Evolutionary conservation across 2,888 invertebrate genomes (phyloP), one percentile per base, ranked within the genome.

Genomic region (Parnassius orleans): DNA sequence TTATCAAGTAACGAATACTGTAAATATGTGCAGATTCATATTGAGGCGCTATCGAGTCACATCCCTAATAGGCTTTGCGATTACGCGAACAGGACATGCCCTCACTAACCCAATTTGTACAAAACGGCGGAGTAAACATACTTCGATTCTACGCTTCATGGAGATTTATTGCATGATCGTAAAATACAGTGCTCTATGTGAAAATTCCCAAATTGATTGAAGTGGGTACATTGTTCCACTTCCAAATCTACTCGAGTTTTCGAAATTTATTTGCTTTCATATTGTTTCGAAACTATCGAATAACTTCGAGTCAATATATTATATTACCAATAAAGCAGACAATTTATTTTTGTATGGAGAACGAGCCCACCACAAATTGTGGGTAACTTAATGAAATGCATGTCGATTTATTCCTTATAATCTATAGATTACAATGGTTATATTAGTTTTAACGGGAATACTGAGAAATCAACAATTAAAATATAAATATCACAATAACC

Each of bases 91-190:
- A 72, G 78, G 82, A 78, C 78, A 81, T 77, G 80, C 81, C 81
- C 68, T 78, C 78, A 79, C 82, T 88, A 87, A 88, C 86, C 87
- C 83, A 87, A 86, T 89, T 89, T 84, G 80, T 76, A 75, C 79
- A 80, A 81, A 86, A 86, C 80, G 85, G 81, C 80, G 79, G 72
- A 77, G 80, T 84, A 86, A 86, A 85, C 84, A 86, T 76, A 82
- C 81, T 78, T 75, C 78, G 77, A 80, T 78, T 78, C 78, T 79
- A 77, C 76, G 78, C 78, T 76, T 71, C 72, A 68, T 71, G 58
- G 74, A 80, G 85, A 86, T 88, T 87, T 86, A 86, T 85, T 76
- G 76, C 79, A 74, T 72, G 76, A 77, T 80, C 81, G 80, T 86
- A 83, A 86, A 86, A 78, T 82, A 79, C 80, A 80, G 75, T 58